Base-by-base conservation (phyloP, 2,888 invertebrate species). In the Leptopterna dolabrata region DNA sequence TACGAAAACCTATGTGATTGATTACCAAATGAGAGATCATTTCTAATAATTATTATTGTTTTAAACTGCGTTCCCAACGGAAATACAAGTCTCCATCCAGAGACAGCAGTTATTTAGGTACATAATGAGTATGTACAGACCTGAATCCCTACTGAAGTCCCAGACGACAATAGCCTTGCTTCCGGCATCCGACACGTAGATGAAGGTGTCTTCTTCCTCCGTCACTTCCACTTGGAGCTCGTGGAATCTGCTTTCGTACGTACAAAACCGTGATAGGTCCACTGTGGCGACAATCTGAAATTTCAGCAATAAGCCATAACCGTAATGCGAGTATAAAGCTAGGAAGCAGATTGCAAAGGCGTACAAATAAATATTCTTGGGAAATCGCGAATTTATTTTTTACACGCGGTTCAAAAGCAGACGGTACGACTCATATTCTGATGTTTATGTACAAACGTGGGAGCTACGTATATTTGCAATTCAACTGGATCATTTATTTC, bases 111-210 rank as follows among this genome's bases (percentile, higher is more conserved):
- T n/a, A n/a, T n/a, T n/a, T n/a, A n/a, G n/a, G n/a, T n/a, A n/a
- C n/a, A n/a, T 36, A 7, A 2, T 36, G 2, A 36, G 7, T 7
- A 36, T 36, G 36, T 36, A 36, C 36, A 36, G 3, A 43, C 87
- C 87, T 0, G 63, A 80, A 2, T 93, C 93, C 14, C 93, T 92
- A 1, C 82, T 86, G 4, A 95, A 93, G 90, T 96, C 95, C 90
- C 94, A 94, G 0, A 96, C 95, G 11, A 95, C 92, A 80, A 95
- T 93, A 16, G 94, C 93, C 11, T 95, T 93, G 63, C 94, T 94
- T 0, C 94, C 94, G 0, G 96, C 95, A 91, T 96, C 96, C 63
- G 95, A 94, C 24, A 95, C 92, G 90, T 95, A 94, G 92, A 89
- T 81, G 82, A 88, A 90, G 13, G 89, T 87, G n/a, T 88, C 86